Evolutionary conservation across 2,113 vertebrate genomes (phyloP), one percentile per base, ranked within the genome.

Genomic region (Silurus glanis): DNA sequence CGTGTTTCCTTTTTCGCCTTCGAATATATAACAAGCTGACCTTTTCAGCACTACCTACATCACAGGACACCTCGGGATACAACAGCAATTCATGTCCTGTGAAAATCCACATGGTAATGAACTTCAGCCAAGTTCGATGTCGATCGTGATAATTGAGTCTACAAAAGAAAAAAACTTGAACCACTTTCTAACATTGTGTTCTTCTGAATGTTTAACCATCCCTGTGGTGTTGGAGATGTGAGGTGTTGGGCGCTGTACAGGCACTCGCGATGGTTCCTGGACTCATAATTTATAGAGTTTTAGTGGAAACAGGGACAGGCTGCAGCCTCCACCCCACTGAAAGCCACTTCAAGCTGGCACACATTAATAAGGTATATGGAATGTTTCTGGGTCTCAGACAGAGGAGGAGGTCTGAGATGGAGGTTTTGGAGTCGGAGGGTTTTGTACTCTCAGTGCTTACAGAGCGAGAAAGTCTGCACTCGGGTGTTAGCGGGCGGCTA

Each of bases 321-420:
- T 53, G 51, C 88, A 83, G 69, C 83, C 47, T 82, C 80, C 76
- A 23, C 86, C 85, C 80, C n/a, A 88, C 87, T 67, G 53, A 89
- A 85, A 86, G 58, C 83, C 59, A 83, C 78, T 75, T 61, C 14
- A 59, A 89, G 67, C 84, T 87, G 84, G 78, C 55, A 66, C 58
- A 79, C 79, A 89, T 90, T 71, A 91, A 91, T 89, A 89, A 90
- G 82, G 53, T 51, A 90, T 58, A 90, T 87, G 83, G 61, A 58
- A 82, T 28, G 53, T 17, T 45, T 83, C 81, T 87, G 78, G 64
- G 67, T 49, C 75, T 83, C 49, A 28, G 81, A 59, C 61, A 62
- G 85, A 67, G 67, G 37, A 80, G 82, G 56, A 56, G n/a, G 83
- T 25, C 53, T 81, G n/a, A 9, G 71, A 78, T 21, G 55, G 16